A percentile compares a stretch with the other conserved stretches of the same genome.
These are phyloP conservation scores for Tenthredo livida DNA, from an alignment of 2,888 invertebrate genomes.

Conservation along the genomic window DNA sequence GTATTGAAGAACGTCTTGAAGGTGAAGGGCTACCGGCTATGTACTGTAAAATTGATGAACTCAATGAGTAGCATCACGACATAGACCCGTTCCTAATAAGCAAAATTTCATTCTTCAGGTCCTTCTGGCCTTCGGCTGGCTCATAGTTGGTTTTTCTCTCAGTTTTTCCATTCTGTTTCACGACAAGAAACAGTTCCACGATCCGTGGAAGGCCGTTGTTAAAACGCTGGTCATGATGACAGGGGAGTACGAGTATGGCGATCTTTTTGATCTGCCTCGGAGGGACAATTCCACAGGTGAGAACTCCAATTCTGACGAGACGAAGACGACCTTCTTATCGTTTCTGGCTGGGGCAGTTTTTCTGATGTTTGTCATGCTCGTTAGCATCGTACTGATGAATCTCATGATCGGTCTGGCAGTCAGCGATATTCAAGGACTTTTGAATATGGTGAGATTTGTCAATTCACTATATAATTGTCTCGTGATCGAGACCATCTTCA, in stretches of 20 bases:
- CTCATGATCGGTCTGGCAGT: conserved; percentile 81
- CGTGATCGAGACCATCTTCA: background rate
- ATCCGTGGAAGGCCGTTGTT: conserved; percentile 77
- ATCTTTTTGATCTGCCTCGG: conserved; percentile 70
- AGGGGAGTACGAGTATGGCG: conserved; percentile 80
- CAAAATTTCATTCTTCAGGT: conserved; percentile 71
- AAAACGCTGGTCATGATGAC: conserved; percentile 82
- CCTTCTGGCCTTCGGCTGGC: conserved; percentile 79
- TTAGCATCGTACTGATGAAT: conserved; percentile 81
- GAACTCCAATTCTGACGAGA: background rate
- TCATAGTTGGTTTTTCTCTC: conserved; percentile 80
- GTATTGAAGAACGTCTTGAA: conserved; percentile 80
- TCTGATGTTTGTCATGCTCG: conserved; percentile 79
- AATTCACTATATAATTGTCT: background rate
- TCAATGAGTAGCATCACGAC: background rate
- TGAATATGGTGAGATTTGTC: conserved; percentile 60
- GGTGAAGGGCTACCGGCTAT: conserved; percentile 68
- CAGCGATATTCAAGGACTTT: conserved; percentile 79
- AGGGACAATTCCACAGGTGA: background rate
- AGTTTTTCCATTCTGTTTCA: conserved; percentile 81
- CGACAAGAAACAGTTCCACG: conserved; percentile 75
- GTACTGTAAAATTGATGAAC: background rate
- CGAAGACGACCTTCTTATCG: conserved; percentile 60
- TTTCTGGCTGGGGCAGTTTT: conserved; percentile 78
- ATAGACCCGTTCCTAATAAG: background rate